phyloP scores from a whole-genome alignment of 2,888 invertebrate genomes.

The Amorpha juglandis region DNA sequence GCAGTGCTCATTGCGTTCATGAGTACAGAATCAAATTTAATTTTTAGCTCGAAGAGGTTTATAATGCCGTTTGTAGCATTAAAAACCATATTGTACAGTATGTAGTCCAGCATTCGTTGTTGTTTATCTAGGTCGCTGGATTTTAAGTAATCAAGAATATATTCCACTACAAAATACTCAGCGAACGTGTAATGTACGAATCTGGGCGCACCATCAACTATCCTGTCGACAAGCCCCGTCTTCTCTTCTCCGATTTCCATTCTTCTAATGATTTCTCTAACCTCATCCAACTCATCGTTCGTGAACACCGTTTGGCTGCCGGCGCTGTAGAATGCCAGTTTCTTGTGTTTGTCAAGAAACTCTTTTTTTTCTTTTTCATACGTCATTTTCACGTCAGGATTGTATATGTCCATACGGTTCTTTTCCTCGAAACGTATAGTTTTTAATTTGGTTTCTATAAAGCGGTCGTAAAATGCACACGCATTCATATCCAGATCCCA shows the following conservation, averaged over 20 bases:
- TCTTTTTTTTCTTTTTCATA: slow-evolving; percentile 28
- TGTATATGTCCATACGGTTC: slow-evolving; percentile 28
- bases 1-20: background rate
- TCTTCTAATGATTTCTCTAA: slow-evolving; percentile 17
- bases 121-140: background rate
- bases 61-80: slow-evolving; percentile 18
- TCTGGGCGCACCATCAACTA: slow-evolving; percentile 26
- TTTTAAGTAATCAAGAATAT: slow-evolving; percentile 25
- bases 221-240: slow-evolving; percentile 27
- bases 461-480: slow-evolving; percentile 28
- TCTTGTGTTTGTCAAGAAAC: slow-evolving; percentile 29
- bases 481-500: slow-evolving; percentile 29
- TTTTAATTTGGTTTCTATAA: slow-evolving; percentile 28
- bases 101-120: slow-evolving; percentile 5
- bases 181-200: slow-evolving; percentile 30
- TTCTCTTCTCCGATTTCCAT: slow-evolving; percentile 28
- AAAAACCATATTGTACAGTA: background rate
- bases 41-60: slow-evolving; percentile 19
- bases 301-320: slow-evolving; percentile 3
- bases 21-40: slow-evolving; percentile 17
- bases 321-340: slow-evolving; percentile 28
- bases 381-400: slow-evolving; percentile 26
- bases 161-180: slow-evolving; percentile 30
- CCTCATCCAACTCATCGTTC: slow-evolving; percentile 9
- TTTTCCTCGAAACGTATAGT: slow-evolving; percentile 30